Evolutionary conservation across 1,140 invertebrate species (phyloP).

Genomic region (Atopsyche davidsoni): DNA sequence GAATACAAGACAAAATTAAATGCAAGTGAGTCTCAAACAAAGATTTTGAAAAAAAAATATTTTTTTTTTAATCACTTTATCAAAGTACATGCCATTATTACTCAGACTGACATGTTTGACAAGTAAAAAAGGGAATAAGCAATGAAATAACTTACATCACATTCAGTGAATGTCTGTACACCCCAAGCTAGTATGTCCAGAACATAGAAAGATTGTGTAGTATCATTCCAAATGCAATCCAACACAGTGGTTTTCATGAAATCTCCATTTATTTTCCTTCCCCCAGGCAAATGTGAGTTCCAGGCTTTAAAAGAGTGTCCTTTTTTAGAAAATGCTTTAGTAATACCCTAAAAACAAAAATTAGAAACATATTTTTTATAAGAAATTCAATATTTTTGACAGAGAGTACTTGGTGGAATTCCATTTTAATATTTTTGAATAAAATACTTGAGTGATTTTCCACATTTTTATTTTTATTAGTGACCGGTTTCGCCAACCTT

Average conservation of each 20-base stretch:
- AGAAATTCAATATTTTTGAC: too few species aligned
- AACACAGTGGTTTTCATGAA: constrained; percentile 52
- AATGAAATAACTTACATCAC: constrained; percentile 58
- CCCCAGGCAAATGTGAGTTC: constrained; percentile 70
- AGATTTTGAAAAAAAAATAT: background rate
- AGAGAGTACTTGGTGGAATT: too few species aligned
- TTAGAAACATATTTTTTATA: too few species aligned
- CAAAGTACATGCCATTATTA: background rate
- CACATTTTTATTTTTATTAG: too few species aligned
- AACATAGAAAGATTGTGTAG: constrained; percentile 62
- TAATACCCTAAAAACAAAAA: constrained; percentile 56
- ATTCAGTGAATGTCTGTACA: constrained; percentile 64
- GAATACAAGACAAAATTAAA: too few species aligned
- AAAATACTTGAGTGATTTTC: too few species aligned
- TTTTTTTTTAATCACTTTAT: background rate
- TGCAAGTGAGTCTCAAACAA: too few species aligned
- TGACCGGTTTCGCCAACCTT: too few species aligned
- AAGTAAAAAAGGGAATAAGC: background rate
- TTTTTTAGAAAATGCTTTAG: constrained; percentile 64
- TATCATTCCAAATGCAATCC: constrained; percentile 71
- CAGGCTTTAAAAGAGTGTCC: constrained; percentile 57
- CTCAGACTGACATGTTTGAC: background rate
- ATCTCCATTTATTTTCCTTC: constrained; percentile 40
- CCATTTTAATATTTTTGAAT: too few species aligned
- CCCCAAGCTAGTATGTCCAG: constrained; percentile 83